Evolutionary conservation across 2,113 vertebrate species (phyloP), one percentile per base, ranked within the genome.

Genomic region (Motacilla tschutschensis): DNA sequence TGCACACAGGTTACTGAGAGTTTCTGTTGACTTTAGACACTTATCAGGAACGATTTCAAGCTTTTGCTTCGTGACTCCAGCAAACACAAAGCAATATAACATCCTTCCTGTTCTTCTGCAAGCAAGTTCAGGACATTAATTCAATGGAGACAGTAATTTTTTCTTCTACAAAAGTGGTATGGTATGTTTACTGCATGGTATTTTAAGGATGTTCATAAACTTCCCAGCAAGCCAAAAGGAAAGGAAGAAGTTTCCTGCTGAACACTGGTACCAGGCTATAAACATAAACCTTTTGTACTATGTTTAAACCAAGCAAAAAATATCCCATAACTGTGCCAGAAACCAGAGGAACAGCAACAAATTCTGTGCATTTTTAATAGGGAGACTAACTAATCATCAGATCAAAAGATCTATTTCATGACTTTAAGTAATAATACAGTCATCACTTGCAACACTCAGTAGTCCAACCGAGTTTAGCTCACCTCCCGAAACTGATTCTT

Each of bases 11-110:
- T 63, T 89, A 85, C 82, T 53, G 41, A 77, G 87, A 74, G 44
- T 84, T 79, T 70, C 75, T 93, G 29, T 87, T 88, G 67, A 67
- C 60, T 92, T 87, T 62, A 62, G 44, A 25, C 72, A 60, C 36
- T 88, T 59, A 63, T 4, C 43, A 55, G 36, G 77, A 80, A 26
- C 21, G 24, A 88, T 47, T 71, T 41, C 38, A 79, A 81, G 55
- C 35, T 87, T 71, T 85, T 3, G 15, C 25, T 82, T 38, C 29
- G 51, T 33, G 57, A 62, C 54, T 48, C 6, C 0, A 79, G 65
- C 66, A 67, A 67, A 40, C 57, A 35, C 41, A 31, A 38, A 38
- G 64, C 13, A 73, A 16, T 48, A 50, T 28, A 62, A 48, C 0
- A 1, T 65, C 40, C 44, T 57, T 73, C 58, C 55, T 58, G 53